Conservation (phyloP, 2,113 vertebrate genomes). For the Oncorhynchus nerka region DNA sequence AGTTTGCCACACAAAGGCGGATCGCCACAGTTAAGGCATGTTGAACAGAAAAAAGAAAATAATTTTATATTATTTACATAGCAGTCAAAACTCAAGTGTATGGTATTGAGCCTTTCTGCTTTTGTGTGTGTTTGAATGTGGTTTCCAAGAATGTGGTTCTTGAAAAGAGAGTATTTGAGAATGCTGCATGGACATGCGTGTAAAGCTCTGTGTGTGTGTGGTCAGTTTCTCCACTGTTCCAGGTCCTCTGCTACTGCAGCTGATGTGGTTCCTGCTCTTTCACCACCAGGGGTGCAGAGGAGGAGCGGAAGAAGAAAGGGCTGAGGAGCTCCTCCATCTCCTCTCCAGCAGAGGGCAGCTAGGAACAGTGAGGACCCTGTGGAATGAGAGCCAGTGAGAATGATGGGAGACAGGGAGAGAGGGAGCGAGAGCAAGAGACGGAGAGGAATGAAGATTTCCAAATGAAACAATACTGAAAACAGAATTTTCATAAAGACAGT, state of each 20-base stretch:
- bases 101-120: slow-evolving; percentile 47
- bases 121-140: slow-evolving; percentile 26
- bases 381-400: neutral
- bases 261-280: slow-evolving; percentile 22
- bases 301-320: neutral
- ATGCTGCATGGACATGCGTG: neutral
- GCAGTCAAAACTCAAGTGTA: slow-evolving; percentile 16
- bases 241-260: slow-evolving; percentile 53
- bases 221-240: slow-evolving; percentile 50
- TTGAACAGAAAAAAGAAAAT: slow-evolving; percentile 45
- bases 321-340: neutral
- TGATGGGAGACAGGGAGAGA: neutral
- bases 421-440: neutral
- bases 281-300: slow-evolving; percentile 9
- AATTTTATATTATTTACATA: slow-evolving; percentile 73
- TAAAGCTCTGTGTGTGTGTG: neutral
- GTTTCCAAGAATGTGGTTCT: slow-evolving; percentile 25
- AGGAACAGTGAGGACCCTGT: slow-evolving; percentile 44
- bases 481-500: neutral
- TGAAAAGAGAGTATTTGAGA: slow-evolving; percentile 28
- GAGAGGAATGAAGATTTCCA: neutral
- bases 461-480: neutral
- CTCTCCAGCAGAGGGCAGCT: slow-evolving; percentile 51
- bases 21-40: slow-evolving; percentile 80
- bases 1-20: slow-evolving; percentile 50